These are phyloP conservation scores for Sinohyriopsis cumingii DNA, from an alignment of 2,888 invertebrate genomes.

Conservation along the genomic window DNA sequence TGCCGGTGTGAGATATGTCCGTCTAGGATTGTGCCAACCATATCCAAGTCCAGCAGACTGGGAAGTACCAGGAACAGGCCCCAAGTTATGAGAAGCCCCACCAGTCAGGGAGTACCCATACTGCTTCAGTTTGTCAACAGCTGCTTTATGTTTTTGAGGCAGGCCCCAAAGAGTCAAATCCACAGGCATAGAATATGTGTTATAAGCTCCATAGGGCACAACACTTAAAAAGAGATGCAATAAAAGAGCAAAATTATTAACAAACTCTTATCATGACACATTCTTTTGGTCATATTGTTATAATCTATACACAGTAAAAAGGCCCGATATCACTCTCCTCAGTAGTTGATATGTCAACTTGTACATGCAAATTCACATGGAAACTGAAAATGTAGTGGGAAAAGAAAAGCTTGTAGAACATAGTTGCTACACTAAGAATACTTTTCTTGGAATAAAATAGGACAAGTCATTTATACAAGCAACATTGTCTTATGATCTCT, in stretches of 20 bases:
- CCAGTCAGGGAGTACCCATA: conserved; percentile 31
- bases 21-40: conserved; percentile 11
- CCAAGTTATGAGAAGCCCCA: conserved; percentile 4
- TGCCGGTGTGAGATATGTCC: conserved; percentile 34
- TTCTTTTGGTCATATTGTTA: not conserved
- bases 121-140: conserved; percentile 25
- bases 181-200: conserved; percentile 43
- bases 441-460: no score
- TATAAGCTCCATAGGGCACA: conserved; percentile 44
- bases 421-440: no score
- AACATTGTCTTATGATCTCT: no score
- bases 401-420: no score
- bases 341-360: no score
- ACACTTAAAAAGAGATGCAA: conserved; percentile 22
- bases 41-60: conserved; percentile 8
- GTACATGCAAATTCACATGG: no score
- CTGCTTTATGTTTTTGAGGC: conserved; percentile 28
- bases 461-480: no score
- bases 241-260: not conserved
- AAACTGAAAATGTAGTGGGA: no score
- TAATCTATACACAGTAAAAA: not conserved
- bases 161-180: conserved; percentile 50
- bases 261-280: not conserved
- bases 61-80: not conserved
- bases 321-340: no score